phyloP scores from a whole-genome alignment of 2,113 vertebrate genomes.

The Gobius niger region DNA sequence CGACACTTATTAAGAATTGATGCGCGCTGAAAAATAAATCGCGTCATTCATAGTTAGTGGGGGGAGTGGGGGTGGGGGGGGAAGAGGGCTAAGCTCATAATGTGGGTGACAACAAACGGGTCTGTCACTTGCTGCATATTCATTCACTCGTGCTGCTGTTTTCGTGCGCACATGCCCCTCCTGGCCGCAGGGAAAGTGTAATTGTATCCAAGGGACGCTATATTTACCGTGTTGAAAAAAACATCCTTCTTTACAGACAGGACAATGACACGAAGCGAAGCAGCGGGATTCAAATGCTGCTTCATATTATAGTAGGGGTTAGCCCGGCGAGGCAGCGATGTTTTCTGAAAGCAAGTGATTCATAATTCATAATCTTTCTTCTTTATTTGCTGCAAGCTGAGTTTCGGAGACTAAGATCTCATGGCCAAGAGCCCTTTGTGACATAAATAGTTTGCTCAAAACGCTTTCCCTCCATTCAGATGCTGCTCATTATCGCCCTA shows the following conservation, averaged over 20 bases:
- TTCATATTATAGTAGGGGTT: constrained; percentile 1
- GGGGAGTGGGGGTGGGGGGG: constrained; percentile 21
- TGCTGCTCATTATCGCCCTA: background rate
- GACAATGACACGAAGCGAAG: constrained; percentile 28
- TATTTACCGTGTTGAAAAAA: constrained; percentile 40
- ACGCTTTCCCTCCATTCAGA: background rate
- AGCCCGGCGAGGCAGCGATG: background rate
- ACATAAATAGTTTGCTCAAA: background rate
- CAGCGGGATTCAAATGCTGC: constrained; percentile 16
- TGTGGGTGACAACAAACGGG: constrained; percentile 34
- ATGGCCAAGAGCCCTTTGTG: background rate
- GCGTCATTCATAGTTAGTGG: constrained; percentile 16
- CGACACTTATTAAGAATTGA: constrained; percentile 52
- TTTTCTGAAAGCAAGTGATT: constrained; percentile 7
- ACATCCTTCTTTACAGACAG: constrained; percentile 13
- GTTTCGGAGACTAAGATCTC: background rate
- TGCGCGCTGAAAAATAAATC: constrained; percentile 41
- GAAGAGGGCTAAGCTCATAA: constrained; percentile 5
- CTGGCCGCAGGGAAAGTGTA: constrained; percentile 34
- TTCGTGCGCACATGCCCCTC: constrained; percentile 15
- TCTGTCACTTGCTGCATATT: constrained; percentile 29
- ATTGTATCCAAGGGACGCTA: constrained; percentile 51
- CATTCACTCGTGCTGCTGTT: constrained; percentile 38
- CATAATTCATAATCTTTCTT: constrained; percentile 16
- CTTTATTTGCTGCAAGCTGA: background rate